Evolutionary conservation across 2,797 vertebrate species (phyloP), one percentile per base, ranked within the genome.

Genomic region (Catharus ustulatus): DNA sequence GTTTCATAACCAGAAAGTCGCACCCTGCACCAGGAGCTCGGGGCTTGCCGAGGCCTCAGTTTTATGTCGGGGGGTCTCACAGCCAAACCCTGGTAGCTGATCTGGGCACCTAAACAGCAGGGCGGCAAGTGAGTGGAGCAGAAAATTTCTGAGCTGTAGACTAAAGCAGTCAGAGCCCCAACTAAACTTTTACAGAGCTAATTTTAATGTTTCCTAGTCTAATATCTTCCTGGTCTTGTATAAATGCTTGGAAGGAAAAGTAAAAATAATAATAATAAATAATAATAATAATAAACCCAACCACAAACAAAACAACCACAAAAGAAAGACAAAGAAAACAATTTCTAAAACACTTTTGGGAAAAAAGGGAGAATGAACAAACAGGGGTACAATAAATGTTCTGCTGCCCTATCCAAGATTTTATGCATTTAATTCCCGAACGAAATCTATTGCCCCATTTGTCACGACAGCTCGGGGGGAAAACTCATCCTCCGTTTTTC

Each of bases 351-450:
- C 34, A 22, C 18, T 84, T 80, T 6, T 11, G 36, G 2, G 3
- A 21, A 62, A 78, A 59, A 23, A 29, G 3, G 20, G 21, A 69
- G 48, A 52, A 38, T 3, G 7, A 93, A n/a, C 27, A 63, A 51
- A 34, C 0, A 0, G 0, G 3, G 4, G 5, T 16, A 23, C 20
- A 15, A 49, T 10, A 11, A 49, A 51, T 15, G 15, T 23, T 69
- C 20, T 42, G 11, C 61, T 34, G 5, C 55, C 23, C 20, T 20
- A 1, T 2, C 11, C 34, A 9, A 42, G 34, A 23, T 61, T 76
- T 82, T 36, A 45, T 18, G 67, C 20, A 2, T 29, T 73, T 46
- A 16, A 61, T 55, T 73, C 63, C 51, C 3, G 8, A 66, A 49
- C 36, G 3, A 46, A 87, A 54, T 13, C 3, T 8, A 27, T 9